Evolutionary conservation across 2,113 vertebrate genomes (phyloP).

Genomic region (Nettapus auritus): DNA sequence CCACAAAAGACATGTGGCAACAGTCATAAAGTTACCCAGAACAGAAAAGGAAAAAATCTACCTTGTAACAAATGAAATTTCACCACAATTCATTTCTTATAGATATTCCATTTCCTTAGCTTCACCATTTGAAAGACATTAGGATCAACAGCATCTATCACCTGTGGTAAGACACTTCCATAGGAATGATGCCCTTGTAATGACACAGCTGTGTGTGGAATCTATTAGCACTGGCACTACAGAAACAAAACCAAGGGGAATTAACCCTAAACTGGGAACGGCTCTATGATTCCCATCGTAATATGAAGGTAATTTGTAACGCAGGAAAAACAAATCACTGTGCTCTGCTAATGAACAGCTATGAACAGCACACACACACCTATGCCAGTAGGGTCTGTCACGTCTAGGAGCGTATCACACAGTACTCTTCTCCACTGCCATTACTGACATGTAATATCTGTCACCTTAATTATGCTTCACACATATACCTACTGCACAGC

Average conservation of each 20-base stretch:
- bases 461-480: fast-evolving
- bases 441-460: not conserved
- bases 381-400: not conserved
- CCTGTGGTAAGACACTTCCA: not conserved
- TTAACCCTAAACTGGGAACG: not conserved
- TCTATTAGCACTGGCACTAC: not conserved
- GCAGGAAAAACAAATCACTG: not conserved
- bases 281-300: not conserved
- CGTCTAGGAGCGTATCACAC: fast-evolving
- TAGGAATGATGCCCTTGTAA: not conserved
- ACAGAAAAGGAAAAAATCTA: not conserved
- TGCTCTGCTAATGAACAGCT: not conserved
- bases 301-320: not conserved
- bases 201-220: not conserved
- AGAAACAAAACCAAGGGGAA: not conserved
- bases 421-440: not conserved
- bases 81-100: not conserved
- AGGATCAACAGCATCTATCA: slow-evolving; percentile 2
- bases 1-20: not conserved
- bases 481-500: fast-evolving
- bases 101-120: not conserved
- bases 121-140: slow-evolving; percentile 4
- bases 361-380: fast-evolving
- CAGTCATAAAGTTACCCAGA: not conserved
- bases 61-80: not conserved